phyloP scores from a whole-genome alignment of 2,888 invertebrate genomes.

The Sclerodermus sp. region DNA sequence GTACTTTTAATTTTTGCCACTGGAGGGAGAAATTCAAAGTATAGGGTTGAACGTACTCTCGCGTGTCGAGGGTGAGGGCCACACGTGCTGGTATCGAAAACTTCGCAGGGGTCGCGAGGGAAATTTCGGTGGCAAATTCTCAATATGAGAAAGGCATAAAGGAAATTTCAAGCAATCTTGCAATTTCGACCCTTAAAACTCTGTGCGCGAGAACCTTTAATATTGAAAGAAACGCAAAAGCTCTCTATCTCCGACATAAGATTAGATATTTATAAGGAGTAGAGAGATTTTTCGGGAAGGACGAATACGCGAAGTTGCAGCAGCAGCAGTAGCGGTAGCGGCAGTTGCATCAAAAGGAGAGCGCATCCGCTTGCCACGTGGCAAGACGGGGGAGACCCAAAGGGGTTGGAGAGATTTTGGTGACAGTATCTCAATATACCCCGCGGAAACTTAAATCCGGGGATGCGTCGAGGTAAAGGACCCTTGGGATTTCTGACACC shows the following conservation, averaged over 20 bases:
- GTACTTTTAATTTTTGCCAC: not conserved
- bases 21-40: not conserved
- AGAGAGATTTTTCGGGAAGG: no score
- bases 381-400: constrained; percentile 13
- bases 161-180: no score
- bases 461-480: constrained; percentile 35
- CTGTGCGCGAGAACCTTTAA: no score
- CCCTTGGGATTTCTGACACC: constrained; percentile 28
- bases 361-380: no score
- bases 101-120: not conserved
- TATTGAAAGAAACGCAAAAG: no score
- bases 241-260: no score
- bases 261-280: no score
- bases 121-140: not conserved
- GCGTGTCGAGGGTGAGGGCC: constrained; percentile 18
- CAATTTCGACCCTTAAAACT: no score
- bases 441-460: constrained; percentile 37
- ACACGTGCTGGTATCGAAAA: constrained; percentile 19
- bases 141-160: no score
- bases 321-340: no score
- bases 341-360: no score
- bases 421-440: constrained; percentile 48
- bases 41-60: constrained; percentile 1
- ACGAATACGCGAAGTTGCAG: no score
- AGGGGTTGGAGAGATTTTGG: constrained; percentile 36